Base-by-base conservation (phyloP, 2,888 invertebrate genomes). In the Pasiphila rectangulata region DNA sequence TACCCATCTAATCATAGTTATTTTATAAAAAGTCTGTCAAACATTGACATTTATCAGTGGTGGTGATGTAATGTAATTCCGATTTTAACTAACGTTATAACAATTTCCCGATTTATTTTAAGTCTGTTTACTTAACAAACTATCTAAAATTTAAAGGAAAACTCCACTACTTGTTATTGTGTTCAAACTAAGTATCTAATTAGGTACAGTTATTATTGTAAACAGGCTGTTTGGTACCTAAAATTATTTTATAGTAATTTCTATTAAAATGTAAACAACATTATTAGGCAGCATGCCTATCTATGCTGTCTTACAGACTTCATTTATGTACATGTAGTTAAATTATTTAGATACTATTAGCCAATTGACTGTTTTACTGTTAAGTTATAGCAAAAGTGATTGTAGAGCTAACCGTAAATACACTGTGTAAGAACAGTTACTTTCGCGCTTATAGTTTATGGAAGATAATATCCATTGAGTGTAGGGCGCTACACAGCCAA, bases 341-440 rank as follows among this genome's bases (percentile, higher is more conserved):
- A 3, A 17, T 17, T n/a, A n/a, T n/a, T 19, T 13, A 34, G 17
- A 23, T 30, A n/a, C 17, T 30, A 41, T 7, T 6, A 17, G 20
- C 12, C 29, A 35, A 21, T 48, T 35, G 39, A 43, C 32, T 52
- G 38, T 44, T 30, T 44, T 43, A 24, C 27, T 21, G 23, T 16
- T 29, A 48, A 36, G 43, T 45, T 49, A 40, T 68, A 63, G 56
- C 61, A 69, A 69, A 75, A 76, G 76, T 78, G 75, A 78, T 79
- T 76, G 76, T 79, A 75, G 70, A 76, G 70, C 66, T 79, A 80
- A 76, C 75, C 73, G 78, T 77, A 75, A 70, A 56, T 59, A 56
- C 55, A 59, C 62, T 65, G 52, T 60, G 55, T 36, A 39, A 61
- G 64, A 72, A 79, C 79, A 72, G 76, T 80, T 78, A 80, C 67